phyloP scores from a whole-genome alignment of 2,113 vertebrate genomes.

The Corythoichthys haematopterus region DNA sequence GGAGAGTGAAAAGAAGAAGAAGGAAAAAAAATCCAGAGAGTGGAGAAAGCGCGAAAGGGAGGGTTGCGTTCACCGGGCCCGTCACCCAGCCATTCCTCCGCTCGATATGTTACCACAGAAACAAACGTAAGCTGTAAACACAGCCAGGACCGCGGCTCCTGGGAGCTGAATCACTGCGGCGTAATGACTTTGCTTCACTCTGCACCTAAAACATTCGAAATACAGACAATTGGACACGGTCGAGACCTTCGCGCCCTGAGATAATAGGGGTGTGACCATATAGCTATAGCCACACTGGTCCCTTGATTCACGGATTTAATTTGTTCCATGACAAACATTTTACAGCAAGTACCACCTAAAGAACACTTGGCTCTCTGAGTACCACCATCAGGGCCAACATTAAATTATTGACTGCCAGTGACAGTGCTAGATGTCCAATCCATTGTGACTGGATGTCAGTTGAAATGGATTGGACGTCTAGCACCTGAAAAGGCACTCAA shows the following conservation, averaged over 20 bases:
- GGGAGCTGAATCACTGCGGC: constrained; percentile 66
- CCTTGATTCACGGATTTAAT: neutral
- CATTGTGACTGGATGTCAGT: too few relatives aligned
- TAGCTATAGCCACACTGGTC: neutral
- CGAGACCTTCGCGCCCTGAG: neutral
- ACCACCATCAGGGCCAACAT: too few relatives aligned
- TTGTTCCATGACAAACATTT: too few relatives aligned
- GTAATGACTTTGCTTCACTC: constrained; percentile 66
- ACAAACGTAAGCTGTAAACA: constrained; percentile 72
- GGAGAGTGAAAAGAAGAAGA: constrained; percentile 45
- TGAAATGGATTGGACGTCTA: too few relatives aligned
- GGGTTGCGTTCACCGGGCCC: constrained; percentile 49
- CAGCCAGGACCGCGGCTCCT: constrained; percentile 61
- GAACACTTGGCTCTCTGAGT: too few relatives aligned
- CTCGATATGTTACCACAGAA: constrained; percentile 74
- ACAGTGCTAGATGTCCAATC: too few relatives aligned
- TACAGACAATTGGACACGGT: constrained; percentile 61
- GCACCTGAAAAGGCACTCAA: too few relatives aligned
- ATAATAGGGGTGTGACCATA: neutral
- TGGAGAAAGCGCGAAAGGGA: constrained; percentile 27
- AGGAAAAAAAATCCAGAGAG: constrained; percentile 57
- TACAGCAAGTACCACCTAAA: too few relatives aligned
- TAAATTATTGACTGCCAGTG: too few relatives aligned
- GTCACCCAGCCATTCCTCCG: constrained; percentile 59
- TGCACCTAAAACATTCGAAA: constrained; percentile 68